phyloP scores from a whole-genome alignment of 2,113 vertebrate genomes.

The Paratilapia polleni region DNA sequence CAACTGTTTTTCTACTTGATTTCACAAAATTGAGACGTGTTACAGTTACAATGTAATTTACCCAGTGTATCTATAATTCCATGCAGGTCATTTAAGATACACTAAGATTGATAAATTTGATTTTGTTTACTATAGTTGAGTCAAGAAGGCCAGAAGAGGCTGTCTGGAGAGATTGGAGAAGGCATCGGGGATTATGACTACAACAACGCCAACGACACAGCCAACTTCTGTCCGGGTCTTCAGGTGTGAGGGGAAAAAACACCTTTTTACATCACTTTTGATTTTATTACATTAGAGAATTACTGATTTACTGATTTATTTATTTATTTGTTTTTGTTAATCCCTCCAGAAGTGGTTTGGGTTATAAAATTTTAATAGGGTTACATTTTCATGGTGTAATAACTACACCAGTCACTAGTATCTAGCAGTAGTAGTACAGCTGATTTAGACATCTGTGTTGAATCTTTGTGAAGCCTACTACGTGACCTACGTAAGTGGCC shows the following conservation, averaged over 20 bases:
- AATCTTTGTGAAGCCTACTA: too few species aligned
- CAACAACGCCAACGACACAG: conserved; percentile 90
- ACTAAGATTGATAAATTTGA: not conserved
- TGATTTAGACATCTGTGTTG: too few species aligned
- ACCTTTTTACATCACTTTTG: not conserved
- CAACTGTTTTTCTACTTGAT: not conserved
- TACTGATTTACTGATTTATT: not conserved
- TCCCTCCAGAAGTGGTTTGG: too few species aligned
- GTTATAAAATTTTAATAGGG: too few species aligned
- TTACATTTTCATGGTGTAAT: too few species aligned
- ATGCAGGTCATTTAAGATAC: not conserved
- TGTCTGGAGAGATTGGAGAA: conserved; percentile 78
- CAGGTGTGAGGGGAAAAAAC: conserved; percentile 82
- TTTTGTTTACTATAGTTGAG: conserved; percentile 75
- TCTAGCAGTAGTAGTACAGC: too few species aligned
- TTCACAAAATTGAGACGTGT: not conserved
- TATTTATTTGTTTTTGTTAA: not conserved
- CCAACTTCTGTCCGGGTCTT: conserved; percentile 90
- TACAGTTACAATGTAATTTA: not conserved
- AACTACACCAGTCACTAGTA: not conserved
- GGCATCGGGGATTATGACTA: conserved; percentile 91
- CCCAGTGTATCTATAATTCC: not conserved
- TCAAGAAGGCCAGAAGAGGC: conserved; percentile 36
- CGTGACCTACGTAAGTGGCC: too few species aligned
- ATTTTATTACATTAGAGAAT: not conserved